A percentile compares a stretch with the other conserved stretches of the same genome.
phyloP scores from a whole-genome alignment of 1,140 invertebrate species.

The Ceratosolen solmsi region DNA sequence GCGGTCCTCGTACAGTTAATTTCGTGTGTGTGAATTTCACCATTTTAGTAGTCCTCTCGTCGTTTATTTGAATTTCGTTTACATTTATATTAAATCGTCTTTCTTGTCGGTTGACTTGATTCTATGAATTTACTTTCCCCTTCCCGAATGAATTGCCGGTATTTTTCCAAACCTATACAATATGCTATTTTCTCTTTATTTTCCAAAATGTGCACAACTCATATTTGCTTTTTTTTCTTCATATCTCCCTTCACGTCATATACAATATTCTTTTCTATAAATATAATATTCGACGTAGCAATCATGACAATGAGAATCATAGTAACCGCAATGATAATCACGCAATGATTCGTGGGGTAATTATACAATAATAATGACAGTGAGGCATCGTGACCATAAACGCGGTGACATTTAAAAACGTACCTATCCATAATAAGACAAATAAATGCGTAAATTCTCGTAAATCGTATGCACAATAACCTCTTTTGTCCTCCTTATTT shows the following conservation, averaged over 20 bases:
- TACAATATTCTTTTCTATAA: slow-evolving; percentile 65
- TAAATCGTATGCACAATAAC: slow-evolving; percentile 74
- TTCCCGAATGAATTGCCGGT: slow-evolving; percentile 61
- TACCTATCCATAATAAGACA: slow-evolving; percentile 58
- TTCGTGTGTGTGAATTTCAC: slow-evolving; percentile 39
- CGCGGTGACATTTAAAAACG: slow-evolving; percentile 56
- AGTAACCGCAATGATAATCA: slow-evolving; percentile 59
- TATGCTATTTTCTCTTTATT: slow-evolving; percentile 59
- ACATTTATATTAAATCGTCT: slow-evolving; percentile 32
- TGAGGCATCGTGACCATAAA: slow-evolving; percentile 57
- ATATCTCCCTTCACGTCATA: slow-evolving; percentile 65
- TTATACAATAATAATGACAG: slow-evolving; percentile 62
- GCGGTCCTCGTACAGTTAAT: slow-evolving; percentile 44
- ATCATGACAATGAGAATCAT: slow-evolving; percentile 57
- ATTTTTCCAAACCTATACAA: slow-evolving; percentile 61
- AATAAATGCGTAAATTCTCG: slow-evolving; percentile 63
- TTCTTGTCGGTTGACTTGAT: slow-evolving; percentile 49
- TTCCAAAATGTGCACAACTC: slow-evolving; percentile 73
- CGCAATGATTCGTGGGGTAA: slow-evolving; percentile 59
- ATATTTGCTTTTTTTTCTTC: slow-evolving; percentile 60
- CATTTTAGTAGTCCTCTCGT: slow-evolving; percentile 45
- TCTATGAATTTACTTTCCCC: slow-evolving; percentile 62
- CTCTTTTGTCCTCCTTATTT: slow-evolving; percentile 61
- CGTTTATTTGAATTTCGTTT: slow-evolving; percentile 46
- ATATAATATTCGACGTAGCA: slow-evolving; percentile 57